These are phyloP conservation scores for Stictonetta naevosa DNA, from an alignment of 2,113 vertebrate species.

Conservation along the genomic window DNA sequence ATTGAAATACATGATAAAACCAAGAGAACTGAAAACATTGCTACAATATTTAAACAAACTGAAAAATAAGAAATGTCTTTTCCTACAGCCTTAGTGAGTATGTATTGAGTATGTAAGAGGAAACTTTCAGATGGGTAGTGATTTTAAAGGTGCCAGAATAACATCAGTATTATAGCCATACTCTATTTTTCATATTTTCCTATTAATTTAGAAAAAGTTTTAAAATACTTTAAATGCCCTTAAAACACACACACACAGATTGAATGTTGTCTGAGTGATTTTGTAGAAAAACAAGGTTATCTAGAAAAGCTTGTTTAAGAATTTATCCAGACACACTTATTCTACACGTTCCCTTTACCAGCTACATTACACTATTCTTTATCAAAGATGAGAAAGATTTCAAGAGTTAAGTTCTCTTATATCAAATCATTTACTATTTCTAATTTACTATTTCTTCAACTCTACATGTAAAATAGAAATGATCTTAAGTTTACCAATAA, in stretches of 20 bases:
- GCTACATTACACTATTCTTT: not conserved
- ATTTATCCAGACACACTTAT: not conserved
- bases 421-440: not conserved
- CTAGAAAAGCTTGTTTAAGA: not conserved
- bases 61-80: not conserved
- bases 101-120: not conserved
- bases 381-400: not conserved
- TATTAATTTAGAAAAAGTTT: not conserved
- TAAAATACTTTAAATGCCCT: not conserved
- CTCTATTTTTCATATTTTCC: not conserved
- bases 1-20: not conserved
- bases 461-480: not conserved
- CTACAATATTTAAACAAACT: not conserved
- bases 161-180: not conserved
- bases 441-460: not conserved
- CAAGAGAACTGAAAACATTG: not conserved
- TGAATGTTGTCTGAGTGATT: not conserved
- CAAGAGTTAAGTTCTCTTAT: not conserved
- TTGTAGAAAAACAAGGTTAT: not conserved
- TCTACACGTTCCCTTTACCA: not conserved
- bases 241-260: not conserved
- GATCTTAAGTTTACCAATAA: not conserved
- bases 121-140: not conserved
- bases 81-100: not conserved
- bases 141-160: not conserved